phyloP scores from a whole-genome alignment of 2,113 vertebrate genomes.

The Serilophus lunatus region DNA sequence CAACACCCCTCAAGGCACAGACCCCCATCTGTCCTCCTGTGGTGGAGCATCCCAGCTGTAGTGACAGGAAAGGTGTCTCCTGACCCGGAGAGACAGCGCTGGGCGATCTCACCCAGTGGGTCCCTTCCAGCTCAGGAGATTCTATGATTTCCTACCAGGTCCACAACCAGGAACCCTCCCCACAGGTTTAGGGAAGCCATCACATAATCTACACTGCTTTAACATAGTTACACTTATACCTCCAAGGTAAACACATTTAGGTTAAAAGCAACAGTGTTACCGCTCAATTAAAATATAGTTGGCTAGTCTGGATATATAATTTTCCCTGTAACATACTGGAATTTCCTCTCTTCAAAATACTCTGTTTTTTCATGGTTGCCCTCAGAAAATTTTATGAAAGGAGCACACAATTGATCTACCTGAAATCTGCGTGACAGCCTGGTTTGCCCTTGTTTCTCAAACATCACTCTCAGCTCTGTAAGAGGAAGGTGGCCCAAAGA shows the following conservation, averaged over 20 bases:
- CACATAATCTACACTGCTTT: neutral
- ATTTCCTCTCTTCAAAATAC: neutral
- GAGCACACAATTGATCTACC: accelerated
- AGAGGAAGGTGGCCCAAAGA: neutral
- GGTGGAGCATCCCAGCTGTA: neutral
- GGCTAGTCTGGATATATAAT: neutral
- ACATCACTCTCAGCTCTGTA: neutral
- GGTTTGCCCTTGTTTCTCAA: neutral
- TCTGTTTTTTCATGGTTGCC: neutral
- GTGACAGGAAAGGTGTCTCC: neutral
- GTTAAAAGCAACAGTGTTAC: neutral
- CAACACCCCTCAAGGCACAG: neutral
- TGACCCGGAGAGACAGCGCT: neutral
- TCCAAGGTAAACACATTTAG: neutral
- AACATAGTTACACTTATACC: too few relatives aligned
- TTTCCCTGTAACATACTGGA: neutral
- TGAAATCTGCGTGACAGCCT: neutral
- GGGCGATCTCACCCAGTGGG: neutral
- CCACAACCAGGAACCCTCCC: neutral
- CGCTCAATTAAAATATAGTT: neutral
- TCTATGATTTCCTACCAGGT: neutral
- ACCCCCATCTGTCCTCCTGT: neutral
- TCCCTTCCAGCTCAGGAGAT: neutral
- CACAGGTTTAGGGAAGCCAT: neutral
- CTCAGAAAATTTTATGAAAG: neutral